Conservation (phyloP, 2,797 vertebrate genomes). For the Galaxias olidus region DNA sequence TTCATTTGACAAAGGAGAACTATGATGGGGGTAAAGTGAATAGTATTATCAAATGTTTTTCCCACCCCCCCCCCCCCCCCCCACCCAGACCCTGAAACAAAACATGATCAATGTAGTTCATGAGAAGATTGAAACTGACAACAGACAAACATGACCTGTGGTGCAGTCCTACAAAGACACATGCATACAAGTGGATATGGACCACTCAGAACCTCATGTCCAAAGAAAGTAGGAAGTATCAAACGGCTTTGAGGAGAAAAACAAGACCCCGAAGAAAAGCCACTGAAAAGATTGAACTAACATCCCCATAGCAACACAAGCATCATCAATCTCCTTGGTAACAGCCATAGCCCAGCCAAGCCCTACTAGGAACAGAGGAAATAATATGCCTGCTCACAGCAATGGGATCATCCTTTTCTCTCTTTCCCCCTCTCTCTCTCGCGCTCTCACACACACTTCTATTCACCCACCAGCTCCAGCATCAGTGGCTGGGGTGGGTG, state of each 20-base stretch:
- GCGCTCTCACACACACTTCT: slow-evolving; percentile 13
- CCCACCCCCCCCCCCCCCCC: no score
- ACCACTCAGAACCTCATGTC: no score
- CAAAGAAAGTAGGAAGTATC: neutral
- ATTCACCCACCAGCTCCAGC: slow-evolving; percentile 93
- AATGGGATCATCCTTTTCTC: slow-evolving; percentile 12
- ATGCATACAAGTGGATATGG: neutral
- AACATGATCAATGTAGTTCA: no score
- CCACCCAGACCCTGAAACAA: no score
- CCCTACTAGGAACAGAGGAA: neutral
- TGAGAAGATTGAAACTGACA: slow-evolving; percentile 1
- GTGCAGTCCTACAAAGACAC: no score
- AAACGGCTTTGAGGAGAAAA: neutral
- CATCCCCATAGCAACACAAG: slow-evolving; percentile 25
- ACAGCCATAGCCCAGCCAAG: slow-evolving; percentile 39
- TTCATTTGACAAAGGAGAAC: neutral
- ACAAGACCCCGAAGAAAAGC: slow-evolving; percentile 12
- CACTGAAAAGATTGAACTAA: slow-evolving; percentile 5
- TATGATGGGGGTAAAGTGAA: no score
- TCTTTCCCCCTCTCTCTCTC: no score
- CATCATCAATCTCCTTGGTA: slow-evolving; percentile 41
- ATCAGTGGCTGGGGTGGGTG: slow-evolving; percentile 72
- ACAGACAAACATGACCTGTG: no score
- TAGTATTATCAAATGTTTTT: no score
- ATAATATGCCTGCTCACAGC: slow-evolving; percentile 8